Evolutionary conservation across 1,140 invertebrate species (phyloP), one percentile per base, ranked within the genome.

Genomic region (Meloidogyne floridensis): DNA sequence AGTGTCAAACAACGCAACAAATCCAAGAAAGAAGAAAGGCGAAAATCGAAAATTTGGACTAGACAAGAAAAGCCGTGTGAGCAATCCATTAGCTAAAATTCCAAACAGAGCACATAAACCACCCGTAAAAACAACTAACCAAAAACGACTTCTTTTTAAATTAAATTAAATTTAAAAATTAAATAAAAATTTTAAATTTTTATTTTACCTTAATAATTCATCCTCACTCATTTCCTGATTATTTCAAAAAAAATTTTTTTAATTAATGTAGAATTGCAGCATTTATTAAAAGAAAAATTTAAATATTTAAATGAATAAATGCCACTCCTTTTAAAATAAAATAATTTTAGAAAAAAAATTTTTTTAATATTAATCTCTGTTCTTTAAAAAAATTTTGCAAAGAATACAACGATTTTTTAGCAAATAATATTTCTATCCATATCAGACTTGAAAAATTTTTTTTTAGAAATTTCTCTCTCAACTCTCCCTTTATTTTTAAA

Each of bases 21-120:
- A 86, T 51, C 85, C 85, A 13, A 86, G 77, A 77, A 86, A 86
- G 73, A 86, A 86, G 70, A 87, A 86, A 6, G 85, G 86, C 54
- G 85, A 86, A 78, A 87, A 86, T 15, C 85, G 78, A 65, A 84
- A 86, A 75, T 86, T 82, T 13, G 72, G 76, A 6, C 72, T 72
- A 18, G 82, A 71, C 11, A 86, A 47, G 70, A 86, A 86, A 47
- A 86, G 72, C n/a, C 76, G 51, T 15, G 85, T 81, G 7, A 86
- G 70, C 47, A 85, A 8, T n/a, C 78, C 84, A 69, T 86, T 86
- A 8, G 85, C 82, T 8, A 86, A 8, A 69, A 86, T 74, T 15
- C 85, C 85, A 77, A 83, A 86, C 18, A 83, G 5, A 47, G 85
- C 76, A 7, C 81, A 65, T 8, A 56, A 11, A 9, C 85, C 85